Evolutionary conservation across 2,888 invertebrate genomes (phyloP).

Genomic region (Phymatocera aterrima): DNA sequence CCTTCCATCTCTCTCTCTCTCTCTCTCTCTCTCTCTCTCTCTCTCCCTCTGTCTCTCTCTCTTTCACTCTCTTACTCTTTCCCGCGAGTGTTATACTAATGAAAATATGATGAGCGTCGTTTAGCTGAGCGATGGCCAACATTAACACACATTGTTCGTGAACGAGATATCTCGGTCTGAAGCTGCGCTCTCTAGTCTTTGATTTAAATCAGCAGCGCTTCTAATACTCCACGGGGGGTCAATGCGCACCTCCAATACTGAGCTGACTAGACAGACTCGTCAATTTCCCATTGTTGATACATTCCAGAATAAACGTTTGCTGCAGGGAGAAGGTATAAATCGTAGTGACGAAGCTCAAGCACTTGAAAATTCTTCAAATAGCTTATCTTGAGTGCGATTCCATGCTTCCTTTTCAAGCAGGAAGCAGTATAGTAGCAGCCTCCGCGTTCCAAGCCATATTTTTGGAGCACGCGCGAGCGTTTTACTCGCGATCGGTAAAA

Average conservation of each 20-base stretch:
- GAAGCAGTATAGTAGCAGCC: background rate
- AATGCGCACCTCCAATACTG: background rate
- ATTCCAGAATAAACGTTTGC: background rate
- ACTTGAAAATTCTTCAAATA: background rate
- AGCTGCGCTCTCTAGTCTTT: conserved; percentile 26
- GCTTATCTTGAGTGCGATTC: conserved; percentile 28
- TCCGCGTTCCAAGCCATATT: conserved; percentile 3
- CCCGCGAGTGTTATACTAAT: conserved; percentile 57
- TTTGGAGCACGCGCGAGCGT: background rate
- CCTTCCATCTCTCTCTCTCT: background rate
- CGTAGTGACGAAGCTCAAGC: background rate
- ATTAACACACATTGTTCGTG: conserved; percentile 59
- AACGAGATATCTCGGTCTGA: conserved; percentile 10
- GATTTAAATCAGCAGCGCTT: conserved; percentile 22
- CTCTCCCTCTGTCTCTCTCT: background rate
- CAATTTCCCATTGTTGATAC: conserved; percentile 17
- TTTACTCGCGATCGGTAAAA: conserved; percentile 6
- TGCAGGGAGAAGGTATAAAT: background rate
- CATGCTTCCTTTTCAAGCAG: conserved; percentile 10
- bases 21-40: background rate
- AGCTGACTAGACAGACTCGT: too few relatives aligned
- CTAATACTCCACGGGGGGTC: conserved; percentile 30
- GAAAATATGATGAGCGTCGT: conserved; percentile 63
- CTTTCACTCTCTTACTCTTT: background rate
- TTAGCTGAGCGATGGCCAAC: conserved; percentile 59